Base-by-base conservation (phyloP, 2,113 vertebrate genomes). In the Larimichthys crocea region DNA sequence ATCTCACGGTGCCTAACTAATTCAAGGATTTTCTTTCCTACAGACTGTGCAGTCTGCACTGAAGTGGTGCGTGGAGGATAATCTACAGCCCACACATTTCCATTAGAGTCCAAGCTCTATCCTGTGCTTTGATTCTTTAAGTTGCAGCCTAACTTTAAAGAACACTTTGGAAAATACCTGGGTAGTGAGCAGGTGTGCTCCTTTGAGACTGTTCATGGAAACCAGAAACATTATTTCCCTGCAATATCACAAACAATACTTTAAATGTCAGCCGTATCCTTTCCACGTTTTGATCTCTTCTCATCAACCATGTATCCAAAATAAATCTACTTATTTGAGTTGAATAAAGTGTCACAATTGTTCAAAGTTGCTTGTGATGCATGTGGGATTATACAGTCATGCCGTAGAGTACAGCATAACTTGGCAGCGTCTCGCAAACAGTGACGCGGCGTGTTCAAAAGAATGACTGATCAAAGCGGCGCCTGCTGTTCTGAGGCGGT, bases 401-500 rank as follows among this genome's bases (percentile, higher is more conserved):
- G 26, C n/a, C n/a, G 8, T 3, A 59, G n/a, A 15, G 57, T 61
- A 20, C 42, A 73, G 42, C 22, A 8, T 16, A 31, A 61, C 9
- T 19, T 74, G 55, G 55, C 44, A 67, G 15, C 42, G 10, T 35
- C 42, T 35, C 10, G 0, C 22, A 64, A 65, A 73, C 0, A 7
- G 59, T 17, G 50, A 65, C 5, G 50, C 35, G 2, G 8, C 14
- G 7, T 24, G 74, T 83, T 83, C 74, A 78, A 83, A 77, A 60
- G 81, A 72, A 66, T 61, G 31, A 0, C 8, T 67, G 60, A 83
- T 83, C 61, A 83, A 77, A 77, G 71, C 10, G 9, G 15, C 52
- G 44, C 67, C 59, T 50, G 49, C 20, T 83, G 52, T 60, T 11
- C 35, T 3, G 60, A 66, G 49, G 57, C 44, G 1, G 64, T 68